Conservation (phyloP, 2,113 vertebrate genomes). For the Theristicus caerulescens region DNA sequence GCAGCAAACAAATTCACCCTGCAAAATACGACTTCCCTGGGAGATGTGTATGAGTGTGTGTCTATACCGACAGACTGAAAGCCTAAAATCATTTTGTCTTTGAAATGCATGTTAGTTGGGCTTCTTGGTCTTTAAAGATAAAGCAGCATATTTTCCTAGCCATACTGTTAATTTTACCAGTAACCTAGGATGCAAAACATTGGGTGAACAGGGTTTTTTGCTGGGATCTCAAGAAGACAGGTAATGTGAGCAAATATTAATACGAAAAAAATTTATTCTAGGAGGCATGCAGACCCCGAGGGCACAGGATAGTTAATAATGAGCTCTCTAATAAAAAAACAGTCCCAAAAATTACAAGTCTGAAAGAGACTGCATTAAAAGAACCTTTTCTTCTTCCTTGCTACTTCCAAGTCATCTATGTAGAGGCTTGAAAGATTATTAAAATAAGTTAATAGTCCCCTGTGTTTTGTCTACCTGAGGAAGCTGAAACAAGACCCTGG, state of each 20-base stretch:
- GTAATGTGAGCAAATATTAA: neutral
- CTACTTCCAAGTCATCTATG: neutral
- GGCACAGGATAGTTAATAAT: neutral
- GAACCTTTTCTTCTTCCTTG: constrained; percentile 7
- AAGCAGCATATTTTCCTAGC: neutral
- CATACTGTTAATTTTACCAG: neutral
- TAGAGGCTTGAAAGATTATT: constrained; percentile 18
- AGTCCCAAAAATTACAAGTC: neutral
- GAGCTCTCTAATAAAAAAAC: neutral
- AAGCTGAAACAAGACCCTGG: constrained; percentile 19
- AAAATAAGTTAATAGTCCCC: constrained; percentile 45
- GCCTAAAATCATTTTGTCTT: neutral
- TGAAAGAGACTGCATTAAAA: neutral
- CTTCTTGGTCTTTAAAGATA: neutral
- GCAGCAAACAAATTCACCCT: neutral
- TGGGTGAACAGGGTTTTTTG: neutral
- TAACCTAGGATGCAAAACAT: neutral
- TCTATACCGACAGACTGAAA: fast-evolving
- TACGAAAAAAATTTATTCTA: neutral
- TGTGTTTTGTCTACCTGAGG: constrained; percentile 54
- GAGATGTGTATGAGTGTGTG: neutral
- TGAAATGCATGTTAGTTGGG: neutral
- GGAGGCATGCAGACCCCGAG: neutral
- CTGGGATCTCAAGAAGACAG: neutral
- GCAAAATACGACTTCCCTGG: neutral